phyloP scores from a whole-genome alignment of 1,140 invertebrate genomes.

The Cherax destructor region DNA sequence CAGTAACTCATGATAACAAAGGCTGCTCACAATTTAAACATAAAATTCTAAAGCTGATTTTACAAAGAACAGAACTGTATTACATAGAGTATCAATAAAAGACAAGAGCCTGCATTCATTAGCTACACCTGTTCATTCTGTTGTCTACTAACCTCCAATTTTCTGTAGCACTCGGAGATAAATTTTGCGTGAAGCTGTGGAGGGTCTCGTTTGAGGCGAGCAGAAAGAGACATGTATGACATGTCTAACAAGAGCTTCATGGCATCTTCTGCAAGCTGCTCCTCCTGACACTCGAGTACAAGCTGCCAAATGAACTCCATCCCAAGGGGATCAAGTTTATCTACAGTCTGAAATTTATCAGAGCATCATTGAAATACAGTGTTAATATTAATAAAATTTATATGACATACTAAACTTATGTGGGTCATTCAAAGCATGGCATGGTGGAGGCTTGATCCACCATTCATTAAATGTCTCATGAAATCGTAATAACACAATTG shows the following conservation, averaged over 20 bases:
- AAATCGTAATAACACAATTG: too few relatives aligned
- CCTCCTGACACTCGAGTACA: constrained; percentile 76
- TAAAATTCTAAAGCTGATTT: neutral
- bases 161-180: constrained; percentile 78
- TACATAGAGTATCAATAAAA: neutral
- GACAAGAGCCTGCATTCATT: too few relatives aligned
- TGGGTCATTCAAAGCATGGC: too few relatives aligned
- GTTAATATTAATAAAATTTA: neutral
- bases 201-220: constrained; percentile 77
- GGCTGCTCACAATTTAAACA: neutral
- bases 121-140: neutral
- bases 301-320: constrained; percentile 79
- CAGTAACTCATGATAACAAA: neutral
- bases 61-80: neutral
- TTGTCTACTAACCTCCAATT: constrained; percentile 75
- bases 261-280: constrained; percentile 76
- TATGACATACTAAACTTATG: neutral
- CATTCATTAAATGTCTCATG: too few relatives aligned
- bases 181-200: constrained; percentile 77
- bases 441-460: too few relatives aligned
- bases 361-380: neutral
- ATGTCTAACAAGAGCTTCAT: constrained; percentile 77
- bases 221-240: constrained; percentile 76
- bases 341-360: constrained; percentile 75
- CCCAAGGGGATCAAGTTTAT: constrained; percentile 77